Conservation (phyloP, 2,888 invertebrate species). For the Macrophya annulata region DNA sequence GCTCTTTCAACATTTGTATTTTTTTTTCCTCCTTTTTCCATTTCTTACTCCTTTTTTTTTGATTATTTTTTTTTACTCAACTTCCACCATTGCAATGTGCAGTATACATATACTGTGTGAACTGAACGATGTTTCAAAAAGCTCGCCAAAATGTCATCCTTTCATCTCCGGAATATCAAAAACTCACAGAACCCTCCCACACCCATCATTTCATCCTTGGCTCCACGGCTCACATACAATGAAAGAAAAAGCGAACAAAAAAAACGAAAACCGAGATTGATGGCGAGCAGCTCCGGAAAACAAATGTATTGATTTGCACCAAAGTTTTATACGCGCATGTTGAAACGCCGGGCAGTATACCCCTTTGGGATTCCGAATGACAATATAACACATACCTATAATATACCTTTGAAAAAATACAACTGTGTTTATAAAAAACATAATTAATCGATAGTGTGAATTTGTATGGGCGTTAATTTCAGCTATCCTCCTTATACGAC, state of each 20-base stretch:
- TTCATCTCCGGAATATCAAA: constrained; percentile 46
- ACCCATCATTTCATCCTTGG: background rate
- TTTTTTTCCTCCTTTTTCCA: background rate
- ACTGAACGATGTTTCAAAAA: constrained; percentile 48
- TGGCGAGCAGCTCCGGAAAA: constrained; percentile 33
- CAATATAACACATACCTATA: background rate
- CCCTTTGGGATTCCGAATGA: background rate
- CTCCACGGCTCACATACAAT: background rate
- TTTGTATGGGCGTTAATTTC: background rate
- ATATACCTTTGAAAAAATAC: background rate
- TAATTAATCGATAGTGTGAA: background rate
- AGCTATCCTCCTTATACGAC: background rate
- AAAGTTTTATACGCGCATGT: constrained; percentile 54
- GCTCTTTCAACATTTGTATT: constrained; percentile 42
- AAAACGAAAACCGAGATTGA: constrained; percentile 35
- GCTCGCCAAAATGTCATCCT: constrained; percentile 52
- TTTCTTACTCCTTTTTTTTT: background rate
- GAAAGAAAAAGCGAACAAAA: background rate
- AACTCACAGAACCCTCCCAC: constrained; percentile 23
- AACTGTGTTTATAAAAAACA: background rate
- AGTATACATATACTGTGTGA: background rate
- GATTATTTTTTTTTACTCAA: background rate
- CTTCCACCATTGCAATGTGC: constrained; percentile 11
- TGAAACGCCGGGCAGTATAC: constrained; percentile 30
- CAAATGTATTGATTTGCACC: constrained; percentile 52